A percentile compares a stretch with the other conserved stretches of the same genome.
Conservation (phyloP, 2,888 invertebrate species). For the Volucella bombylans region DNA sequence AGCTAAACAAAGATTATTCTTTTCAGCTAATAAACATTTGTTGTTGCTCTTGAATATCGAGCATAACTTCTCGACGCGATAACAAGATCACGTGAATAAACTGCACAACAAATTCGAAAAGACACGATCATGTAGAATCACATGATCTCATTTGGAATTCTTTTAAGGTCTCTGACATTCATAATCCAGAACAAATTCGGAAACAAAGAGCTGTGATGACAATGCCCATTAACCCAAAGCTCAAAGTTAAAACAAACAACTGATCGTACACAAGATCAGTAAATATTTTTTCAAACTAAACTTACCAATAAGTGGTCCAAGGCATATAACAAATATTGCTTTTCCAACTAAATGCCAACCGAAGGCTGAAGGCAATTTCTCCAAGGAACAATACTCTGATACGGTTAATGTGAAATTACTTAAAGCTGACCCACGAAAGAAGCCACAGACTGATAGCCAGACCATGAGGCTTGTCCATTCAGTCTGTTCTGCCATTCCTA, state of each 20-base stretch:
- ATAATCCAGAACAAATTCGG: constrained; percentile 7
- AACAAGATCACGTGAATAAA: constrained; percentile 20
- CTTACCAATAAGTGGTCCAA: constrained; percentile 88
- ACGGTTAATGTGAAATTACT: constrained; percentile 91
- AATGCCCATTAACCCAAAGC: background rate
- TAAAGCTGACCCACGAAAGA: constrained; percentile 90
- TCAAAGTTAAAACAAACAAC: background rate
- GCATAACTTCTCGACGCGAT: constrained; percentile 1
- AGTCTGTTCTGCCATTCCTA: constrained; percentile 89
- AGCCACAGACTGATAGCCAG: constrained; percentile 89
- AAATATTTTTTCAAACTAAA: background rate
- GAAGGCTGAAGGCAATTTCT: constrained; percentile 89
- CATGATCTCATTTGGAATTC: constrained; percentile 32
- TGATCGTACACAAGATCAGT: background rate
- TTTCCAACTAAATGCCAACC: constrained; percentile 91
- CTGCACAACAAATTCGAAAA: background rate
- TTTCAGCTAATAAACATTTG: background rate
- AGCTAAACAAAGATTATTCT: constrained; percentile 1
- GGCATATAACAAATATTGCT: constrained; percentile 87
- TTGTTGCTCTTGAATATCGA: background rate
- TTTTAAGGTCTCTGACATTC: constrained; percentile 30
- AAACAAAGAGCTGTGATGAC: background rate
- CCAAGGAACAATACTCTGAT: constrained; percentile 88
- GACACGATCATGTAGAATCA: background rate
- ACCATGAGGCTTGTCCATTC: constrained; percentile 87